Conservation (phyloP, 2,113 vertebrate genomes). For the Tetrax tetrax region DNA sequence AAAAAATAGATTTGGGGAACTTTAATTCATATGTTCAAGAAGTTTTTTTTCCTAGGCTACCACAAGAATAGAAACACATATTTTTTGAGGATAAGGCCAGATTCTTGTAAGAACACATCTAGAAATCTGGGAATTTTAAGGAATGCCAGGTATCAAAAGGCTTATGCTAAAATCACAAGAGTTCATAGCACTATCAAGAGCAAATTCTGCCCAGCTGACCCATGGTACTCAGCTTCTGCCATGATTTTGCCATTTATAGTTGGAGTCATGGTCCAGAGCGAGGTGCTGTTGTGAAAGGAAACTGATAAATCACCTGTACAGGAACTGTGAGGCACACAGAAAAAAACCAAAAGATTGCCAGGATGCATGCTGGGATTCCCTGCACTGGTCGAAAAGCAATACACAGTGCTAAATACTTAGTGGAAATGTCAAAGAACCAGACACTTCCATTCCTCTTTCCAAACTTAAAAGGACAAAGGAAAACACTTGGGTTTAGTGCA, state of each 20-base stretch:
- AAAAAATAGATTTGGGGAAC: not conserved
- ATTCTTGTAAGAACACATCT: not conserved
- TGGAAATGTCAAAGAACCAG: constrained; percentile 3
- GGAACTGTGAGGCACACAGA: not conserved
- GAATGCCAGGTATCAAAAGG: not conserved
- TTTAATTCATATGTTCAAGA: not conserved
- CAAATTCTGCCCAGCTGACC: not conserved
- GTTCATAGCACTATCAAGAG: not conserved
- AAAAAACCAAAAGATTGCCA: constrained; percentile 17
- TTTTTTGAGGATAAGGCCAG: not conserved
- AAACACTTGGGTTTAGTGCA: not conserved
- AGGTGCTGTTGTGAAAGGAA: not conserved
- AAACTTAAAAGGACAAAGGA: constrained; percentile 2
- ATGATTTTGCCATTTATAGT: not conserved
- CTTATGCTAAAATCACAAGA: not conserved
- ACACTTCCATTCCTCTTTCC: not conserved
- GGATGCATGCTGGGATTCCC: not conserved
- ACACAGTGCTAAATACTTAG: not conserved
- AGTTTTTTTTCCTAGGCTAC: not conserved
- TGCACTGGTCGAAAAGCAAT: not conserved
- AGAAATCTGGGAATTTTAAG: not conserved
- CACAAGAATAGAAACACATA: not conserved
- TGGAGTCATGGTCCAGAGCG: not conserved
- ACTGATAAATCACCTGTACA: not conserved
- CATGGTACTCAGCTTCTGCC: not conserved